Base-by-base conservation (phyloP, 1,140 invertebrate genomes). In the Sesamia nonagrioides region DNA sequence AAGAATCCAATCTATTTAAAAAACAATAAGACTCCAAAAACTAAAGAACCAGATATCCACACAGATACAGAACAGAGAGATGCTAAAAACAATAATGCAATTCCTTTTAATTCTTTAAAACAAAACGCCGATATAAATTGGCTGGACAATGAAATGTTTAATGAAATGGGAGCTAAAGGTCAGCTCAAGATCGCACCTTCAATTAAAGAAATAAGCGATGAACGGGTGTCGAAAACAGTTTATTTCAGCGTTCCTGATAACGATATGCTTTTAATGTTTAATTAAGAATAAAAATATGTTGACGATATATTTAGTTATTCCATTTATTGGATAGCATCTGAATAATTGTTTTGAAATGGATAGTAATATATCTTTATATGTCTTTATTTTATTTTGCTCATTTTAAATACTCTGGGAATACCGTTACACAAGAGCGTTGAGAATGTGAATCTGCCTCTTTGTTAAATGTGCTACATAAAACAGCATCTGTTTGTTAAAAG, bases 141-240 rank as follows among this genome's bases (percentile, higher is more conserved):
- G 73, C 61, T 45, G 61, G 48, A 81, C 82, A 86, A 81, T 86
- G 81, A 86, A 78, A 69, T 80, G 69, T 79, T 82, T 86, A 86
- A 86, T 85, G 85, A 86, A 86, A 75, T 83, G 82, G 80, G 81
- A 79, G 73, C n/a, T 66, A 84, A 88, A 88, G 86, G 86, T 86
- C 86, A 88, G 37, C 78, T 45, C 17, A 48, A 52, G 56, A 37
- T 50, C 42, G 76, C 63, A 77, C 35, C 68, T 60, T 77, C 79
- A 84, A 84, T 84, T 84, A 84, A 84, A 81, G 79, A 80, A 78
- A 77, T 77, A 60, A 69, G 17, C 56, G 69, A 71, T 71, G 63
- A 72, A 6, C 40, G 11, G 66, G 33, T 27, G 42, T 50, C 42
- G 45, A 63, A 60, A 61, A 75, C 18, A 27, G 54, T 48, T 75